Base-by-base conservation (phyloP, 1,140 invertebrate species). In the Lucilia sericata region DNA sequence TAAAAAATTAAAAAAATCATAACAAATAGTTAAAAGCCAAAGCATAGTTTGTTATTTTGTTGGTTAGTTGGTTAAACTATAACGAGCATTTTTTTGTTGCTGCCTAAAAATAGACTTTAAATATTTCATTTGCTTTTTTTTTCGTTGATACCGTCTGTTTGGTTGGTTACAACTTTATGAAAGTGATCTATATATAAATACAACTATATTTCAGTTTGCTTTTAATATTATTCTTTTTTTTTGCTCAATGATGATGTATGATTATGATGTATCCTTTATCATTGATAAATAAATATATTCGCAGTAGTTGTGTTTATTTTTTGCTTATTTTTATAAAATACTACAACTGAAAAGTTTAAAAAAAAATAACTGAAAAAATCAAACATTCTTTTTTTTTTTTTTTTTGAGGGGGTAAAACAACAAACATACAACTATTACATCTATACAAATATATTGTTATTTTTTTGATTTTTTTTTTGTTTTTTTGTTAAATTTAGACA, bases 361-460 rank as follows among this genome's bases (percentile, higher is more conserved):
- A 51, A 51, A 51, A 51, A 51, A 51, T 7, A 13, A 51, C 14
- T 51, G 12, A 13, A 51, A 5, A 51, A 51, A 51, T 51, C 14
- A 51, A 51, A 51, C 10, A 70, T 49, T 80, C 21, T n/a, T 80
- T 80, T 80, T 80, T 19, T 82, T 65, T 82, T 82, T 34, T 65
- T 82, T 82, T 65, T 17, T 2, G 2, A 17, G 25, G 17, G 30
- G 36, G 74, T 4, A 17, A 19, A 78, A 42, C 36, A 49, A 78
- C 42, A 78, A 78, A 78, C 75, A 49, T 49, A 19, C 75, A 78
- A 49, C 75, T 78, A 78, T 74, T 74, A 82, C 78, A 80, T 65
- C 78, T 81, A 75, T 42, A 84, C 55, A 36, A 42, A 80, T 55
- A 83, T 70, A 13, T 81, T 70, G 76, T 81, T 76, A 25, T 76